phyloP scores from a whole-genome alignment of 1,140 invertebrate species.

The Psix sp. region DNA sequence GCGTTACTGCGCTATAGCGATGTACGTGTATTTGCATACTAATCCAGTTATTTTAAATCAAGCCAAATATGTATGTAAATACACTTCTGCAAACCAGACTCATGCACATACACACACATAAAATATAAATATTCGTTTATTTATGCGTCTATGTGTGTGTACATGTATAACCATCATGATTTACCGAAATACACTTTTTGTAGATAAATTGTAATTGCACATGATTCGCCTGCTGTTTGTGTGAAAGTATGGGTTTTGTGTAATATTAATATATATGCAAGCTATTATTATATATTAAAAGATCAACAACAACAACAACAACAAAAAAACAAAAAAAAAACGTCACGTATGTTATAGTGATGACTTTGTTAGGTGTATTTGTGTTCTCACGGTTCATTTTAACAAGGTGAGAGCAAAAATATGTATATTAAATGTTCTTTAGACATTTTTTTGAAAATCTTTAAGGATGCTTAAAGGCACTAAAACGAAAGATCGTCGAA shows the following conservation, averaged over 20 bases:
- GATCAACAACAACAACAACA: too few species aligned
- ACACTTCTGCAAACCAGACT: slow-evolving; percentile 4
- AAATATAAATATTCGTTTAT: too few species aligned
- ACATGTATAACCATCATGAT: too few species aligned
- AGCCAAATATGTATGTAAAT: slow-evolving; percentile 40
- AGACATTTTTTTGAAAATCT: too few species aligned
- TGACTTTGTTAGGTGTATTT: slow-evolving; percentile 56
- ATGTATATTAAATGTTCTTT: slow-evolving; percentile 30
- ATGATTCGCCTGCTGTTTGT: slow-evolving; percentile 52
- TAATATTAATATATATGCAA: slow-evolving; percentile 51
- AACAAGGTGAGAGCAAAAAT: slow-evolving; percentile 18
- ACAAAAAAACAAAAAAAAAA: background rate
- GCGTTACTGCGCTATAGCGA: too few species aligned
- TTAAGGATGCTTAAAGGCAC: too few species aligned
- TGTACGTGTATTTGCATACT: slow-evolving; percentile 21
- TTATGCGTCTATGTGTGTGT: too few species aligned
- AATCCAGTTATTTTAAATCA: slow-evolving; percentile 29
- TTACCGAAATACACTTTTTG: slow-evolving; percentile 33
- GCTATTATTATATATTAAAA: slow-evolving; percentile 8
- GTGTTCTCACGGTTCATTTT: slow-evolving; percentile 44
- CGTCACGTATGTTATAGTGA: slow-evolving; percentile 8
- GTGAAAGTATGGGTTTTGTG: slow-evolving; percentile 58
- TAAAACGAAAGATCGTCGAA: too few species aligned
- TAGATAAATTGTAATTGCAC: slow-evolving; percentile 56
- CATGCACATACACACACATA: too few species aligned